These are phyloP conservation scores for Vulpes ferrilata DNA, from an alignment of 2,113 vertebrate genomes.

Conservation along the genomic window DNA sequence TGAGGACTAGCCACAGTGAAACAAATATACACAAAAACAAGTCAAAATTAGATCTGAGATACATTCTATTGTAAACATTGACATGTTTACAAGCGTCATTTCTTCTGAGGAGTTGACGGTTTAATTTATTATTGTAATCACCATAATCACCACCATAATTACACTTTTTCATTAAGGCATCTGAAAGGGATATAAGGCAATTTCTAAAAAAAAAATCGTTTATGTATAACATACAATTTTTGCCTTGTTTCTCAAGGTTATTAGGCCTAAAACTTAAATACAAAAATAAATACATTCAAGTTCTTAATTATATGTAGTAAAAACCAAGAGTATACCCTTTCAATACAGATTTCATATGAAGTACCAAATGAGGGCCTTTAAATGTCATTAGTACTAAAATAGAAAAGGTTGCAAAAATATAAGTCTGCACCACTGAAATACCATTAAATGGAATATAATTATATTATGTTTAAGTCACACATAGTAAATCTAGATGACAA, in stretches of 20 bases:
- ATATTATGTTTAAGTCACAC: background rate
- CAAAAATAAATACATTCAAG: slow-evolving; percentile 59
- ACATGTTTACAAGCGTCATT: background rate
- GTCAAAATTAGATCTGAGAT: background rate
- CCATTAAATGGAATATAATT: background rate
- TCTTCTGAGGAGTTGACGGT: background rate
- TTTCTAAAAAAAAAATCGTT: slow-evolving; percentile 40
- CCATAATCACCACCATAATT: background rate
- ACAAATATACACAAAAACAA: background rate
- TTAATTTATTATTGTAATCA: slow-evolving; percentile 30
- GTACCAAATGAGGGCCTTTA: slow-evolving; percentile 42
- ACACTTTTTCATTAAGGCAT: slow-evolving; percentile 6
- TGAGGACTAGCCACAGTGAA: background rate
- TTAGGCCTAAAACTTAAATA: slow-evolving; percentile 49
- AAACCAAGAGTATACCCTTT: slow-evolving; percentile 29
- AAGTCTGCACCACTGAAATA: slow-evolving; percentile 11
- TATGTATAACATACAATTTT: background rate
- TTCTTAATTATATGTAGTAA: slow-evolving; percentile 53
- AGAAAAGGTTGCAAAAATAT: slow-evolving; percentile 50
- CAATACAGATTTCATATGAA: slow-evolving; percentile 13
- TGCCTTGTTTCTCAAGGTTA: slow-evolving; percentile 43
- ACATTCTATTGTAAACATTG: slow-evolving; percentile 23
- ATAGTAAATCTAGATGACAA: slow-evolving; percentile 64
- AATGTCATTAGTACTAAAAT: slow-evolving; percentile 31
- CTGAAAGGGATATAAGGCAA: slow-evolving; percentile 34